Conservation (phyloP, 1,140 invertebrate genomes). For the Thalassaphorura encarpata region DNA sequence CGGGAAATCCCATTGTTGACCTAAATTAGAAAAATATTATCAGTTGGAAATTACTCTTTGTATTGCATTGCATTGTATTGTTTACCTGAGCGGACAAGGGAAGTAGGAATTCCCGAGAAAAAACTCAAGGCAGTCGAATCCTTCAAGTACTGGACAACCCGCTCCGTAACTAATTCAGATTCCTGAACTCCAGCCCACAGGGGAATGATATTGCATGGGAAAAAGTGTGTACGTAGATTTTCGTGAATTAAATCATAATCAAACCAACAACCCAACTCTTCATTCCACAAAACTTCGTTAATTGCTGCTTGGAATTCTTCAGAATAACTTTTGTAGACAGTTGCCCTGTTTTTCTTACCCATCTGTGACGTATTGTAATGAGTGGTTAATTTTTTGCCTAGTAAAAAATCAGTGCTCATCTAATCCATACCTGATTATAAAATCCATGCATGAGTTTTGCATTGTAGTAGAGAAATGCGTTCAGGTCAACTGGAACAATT, state of each 20-base stretch:
- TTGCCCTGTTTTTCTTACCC: conserved; percentile 35
- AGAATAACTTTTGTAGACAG: conserved; percentile 33
- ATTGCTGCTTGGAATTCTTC: conserved; percentile 30
- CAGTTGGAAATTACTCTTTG: not conserved
- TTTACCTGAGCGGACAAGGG: conserved; percentile 47
- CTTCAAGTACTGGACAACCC: not conserved
- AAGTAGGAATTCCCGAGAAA: conserved; percentile 5
- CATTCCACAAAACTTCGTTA: conserved; percentile 64
- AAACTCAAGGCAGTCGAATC: not conserved
- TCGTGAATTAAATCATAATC: conserved; percentile 11
- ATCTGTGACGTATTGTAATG: conserved; percentile 28
- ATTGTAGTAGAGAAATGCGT: conserved; percentile 41
- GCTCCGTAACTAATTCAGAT: not conserved
- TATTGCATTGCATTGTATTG: conserved; percentile 53
- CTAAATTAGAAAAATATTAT: conserved; percentile 43
- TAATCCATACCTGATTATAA: not conserved
- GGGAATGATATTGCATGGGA: conserved; percentile 71
- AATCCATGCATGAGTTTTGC: conserved; percentile 7
- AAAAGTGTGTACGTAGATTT: conserved; percentile 36
- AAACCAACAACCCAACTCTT: conserved; percentile 67
- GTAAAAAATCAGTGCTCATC: not conserved
- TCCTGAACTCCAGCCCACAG: conserved; percentile 59
- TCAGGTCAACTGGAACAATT: conserved; percentile 49
- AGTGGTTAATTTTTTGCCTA: too few species aligned
- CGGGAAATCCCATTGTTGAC: conserved; percentile 65